Evolutionary conservation across 1,140 invertebrate genomes (phyloP).

Genomic region (Pissodes strobi): DNA sequence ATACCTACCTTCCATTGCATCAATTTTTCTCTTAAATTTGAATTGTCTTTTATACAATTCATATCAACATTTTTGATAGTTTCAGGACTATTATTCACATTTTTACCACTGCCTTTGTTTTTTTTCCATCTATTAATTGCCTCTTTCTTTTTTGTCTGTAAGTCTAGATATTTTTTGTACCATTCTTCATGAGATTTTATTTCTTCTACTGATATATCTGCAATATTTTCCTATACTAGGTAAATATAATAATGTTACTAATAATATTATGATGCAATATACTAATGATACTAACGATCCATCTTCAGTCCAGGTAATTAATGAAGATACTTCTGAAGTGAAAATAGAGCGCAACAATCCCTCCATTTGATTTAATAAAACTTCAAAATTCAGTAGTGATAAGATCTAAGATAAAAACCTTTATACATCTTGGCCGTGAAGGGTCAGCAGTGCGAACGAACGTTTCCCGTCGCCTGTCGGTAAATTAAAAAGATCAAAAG

Average conservation of each 20-base stretch:
- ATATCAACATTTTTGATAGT: background rate
- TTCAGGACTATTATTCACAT: background rate
- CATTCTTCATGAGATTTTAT: slow-evolving; percentile 56
- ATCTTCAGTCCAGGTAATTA: background rate
- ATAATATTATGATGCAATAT: background rate
- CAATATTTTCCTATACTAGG: no score
- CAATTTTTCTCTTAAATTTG: slow-evolving; percentile 25
- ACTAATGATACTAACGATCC: background rate
- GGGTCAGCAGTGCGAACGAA: no score
- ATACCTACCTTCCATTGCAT: slow-evolving; percentile 31
- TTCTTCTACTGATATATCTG: slow-evolving; percentile 52
- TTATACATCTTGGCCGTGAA: no score
- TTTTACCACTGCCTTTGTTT: slow-evolving; percentile 44
- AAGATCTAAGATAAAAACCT: no score
- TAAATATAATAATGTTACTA: no score
- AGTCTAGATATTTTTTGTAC: slow-evolving; percentile 56
- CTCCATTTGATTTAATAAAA: no score
- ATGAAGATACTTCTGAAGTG: no score
- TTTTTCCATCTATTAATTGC: slow-evolving; percentile 58
- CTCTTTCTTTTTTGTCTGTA: slow-evolving; percentile 55
- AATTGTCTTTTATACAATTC: no score
- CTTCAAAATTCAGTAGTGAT: no score
- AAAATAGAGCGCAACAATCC: no score
- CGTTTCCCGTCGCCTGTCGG: no score
- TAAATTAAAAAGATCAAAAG: no score